Evolutionary conservation across 2,888 invertebrate genomes (phyloP), one percentile per base, ranked within the genome.

Genomic region (Entomobrya multifasciata): DNA sequence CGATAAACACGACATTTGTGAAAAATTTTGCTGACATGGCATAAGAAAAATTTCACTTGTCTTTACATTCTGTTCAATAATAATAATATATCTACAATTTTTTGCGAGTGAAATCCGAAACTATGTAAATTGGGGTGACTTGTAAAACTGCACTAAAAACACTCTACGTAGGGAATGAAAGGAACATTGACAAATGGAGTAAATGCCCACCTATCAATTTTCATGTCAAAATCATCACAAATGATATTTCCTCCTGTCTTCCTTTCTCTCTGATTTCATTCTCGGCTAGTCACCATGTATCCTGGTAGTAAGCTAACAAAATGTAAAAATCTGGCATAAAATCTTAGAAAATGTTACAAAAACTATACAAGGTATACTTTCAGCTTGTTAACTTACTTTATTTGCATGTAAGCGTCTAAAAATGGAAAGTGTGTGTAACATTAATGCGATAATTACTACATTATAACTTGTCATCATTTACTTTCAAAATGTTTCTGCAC

Each of bases 191-290:
- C 70, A 82, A 82, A 82, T 82, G 72, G 36, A 57, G 82, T 41
- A 15, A 72, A 72, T 72, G 72, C 70, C 82, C 74, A 82, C 60
- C 82, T 81, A 81, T 82, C 82, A 72, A 72, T 82, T 72, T 82
- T 57, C 82, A 70, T 67, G 80, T 30, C 80, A 80, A n/a, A 55
- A 25, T 72, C 49, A 72, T 36, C 36, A 36, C 36, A 36, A 36
- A 36, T 36, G 36, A 36, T 36, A 36, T 36, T 36, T 36, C 36
- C 36, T 36, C 36, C 8, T 36, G 5, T 8, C 36, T 36, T 36
- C 36, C 36, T 36, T 8, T 36, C 8, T 36, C 36, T 36, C 36
- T 36, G 5, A 36, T 8, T 36, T 6, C 36, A 36, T 36, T 6
- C 36, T 36, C 36, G 36, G 8, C 36, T 6, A 4, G 36, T 4